Evolutionary conservation across 1,140 invertebrate genomes (phyloP), one percentile per base, ranked within the genome.

Genomic region (Aradophagus sp.): DNA sequence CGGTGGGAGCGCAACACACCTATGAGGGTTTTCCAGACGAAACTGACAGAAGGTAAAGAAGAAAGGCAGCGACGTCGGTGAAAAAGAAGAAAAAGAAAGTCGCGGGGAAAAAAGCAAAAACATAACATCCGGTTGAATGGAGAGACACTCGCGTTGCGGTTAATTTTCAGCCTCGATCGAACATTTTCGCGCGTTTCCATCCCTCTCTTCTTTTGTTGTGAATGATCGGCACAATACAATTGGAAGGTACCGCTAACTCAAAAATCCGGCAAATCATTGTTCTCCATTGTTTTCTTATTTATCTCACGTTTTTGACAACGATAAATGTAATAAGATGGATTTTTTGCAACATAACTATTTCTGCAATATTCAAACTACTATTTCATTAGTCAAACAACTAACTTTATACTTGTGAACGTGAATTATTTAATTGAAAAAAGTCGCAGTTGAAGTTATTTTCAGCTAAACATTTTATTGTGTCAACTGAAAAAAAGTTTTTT

Each of bases 111-210:
- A 35, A 32, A 31, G 16, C 48, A 27, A 47, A 39, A 66, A 47
- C 34, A n/a, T n/a, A 42, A 13, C 29, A 26, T 13, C 31, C n/a
- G 35, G 7, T 20, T 17, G 26, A 41, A 59, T 31, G 34, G 36
- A 56, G 50, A 35, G 74, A 63, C 27, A 58, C 65, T 73, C 58
- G 66, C 56, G 41, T 39, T 65, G 59, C 52, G 74, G 71, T 77
- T 77, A 74, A 77, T 77, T 77, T 76, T 47, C 55, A 76, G 61
- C 58, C 52, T 52, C 53, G 39, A 44, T 58, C 41, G 32, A 66
- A 55, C 56, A 61, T 63, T 58, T 67, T 69, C 55, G 65, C 50
- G 31, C 38, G 47, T 58, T 47, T 39, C 42, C 29, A 35, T 47
- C 16, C 26, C n/a, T 41, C 16, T 44, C 39, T 29, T 11, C 53